Base-by-base conservation (phyloP, 2,113 vertebrate genomes). In the Nannobrachium achirus region DNA sequence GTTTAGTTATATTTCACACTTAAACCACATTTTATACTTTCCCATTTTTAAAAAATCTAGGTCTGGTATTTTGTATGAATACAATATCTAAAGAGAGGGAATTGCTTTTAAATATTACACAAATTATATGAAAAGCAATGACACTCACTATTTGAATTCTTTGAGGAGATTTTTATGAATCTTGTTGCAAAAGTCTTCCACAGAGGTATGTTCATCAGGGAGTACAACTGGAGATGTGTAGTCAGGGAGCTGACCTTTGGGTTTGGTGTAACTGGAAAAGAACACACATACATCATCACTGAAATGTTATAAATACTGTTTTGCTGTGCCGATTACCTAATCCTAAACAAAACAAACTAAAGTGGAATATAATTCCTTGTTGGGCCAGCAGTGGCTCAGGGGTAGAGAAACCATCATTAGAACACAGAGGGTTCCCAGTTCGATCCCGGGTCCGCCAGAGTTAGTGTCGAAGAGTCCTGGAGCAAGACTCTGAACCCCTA, bases 101-200 rank as follows among this genome's bases (percentile, higher is more conserved):
- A 56, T 9, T 18, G 6, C 7, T 8, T 8, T 40, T 10, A 25
- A 40, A 33, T 42, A 48, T 13, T n/a, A 4, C 13, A 48, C 0
- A 15, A 50, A 19, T 4, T 33, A 5, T 33, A 33, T 33, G 25
- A 33, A 33, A 33, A 15, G 33, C 11, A 19, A 5, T 1, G 45
- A 0, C 82, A 96, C 97, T 97, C 88, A 99, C 98, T 99, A 99
- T 82, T 99, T 99, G 0, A 99, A 95, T 81, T 99, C 97, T 85
- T 98, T 99, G 76, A 99, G 94, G 56, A 99, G 96, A 80, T 95
- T 99, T 92, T 99, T 99, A 90, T 99, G 98, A 76, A 99, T 99
- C 91, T 99, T 99, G 78, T 96, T 90, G 86, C 98, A 99, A 89
- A 99, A 99, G 78, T 99, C 97, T 62, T 99, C 98, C 15, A 98